Base-by-base conservation (phyloP, 2,797 vertebrate species). In the Paratrypauchen microcephalus region DNA sequence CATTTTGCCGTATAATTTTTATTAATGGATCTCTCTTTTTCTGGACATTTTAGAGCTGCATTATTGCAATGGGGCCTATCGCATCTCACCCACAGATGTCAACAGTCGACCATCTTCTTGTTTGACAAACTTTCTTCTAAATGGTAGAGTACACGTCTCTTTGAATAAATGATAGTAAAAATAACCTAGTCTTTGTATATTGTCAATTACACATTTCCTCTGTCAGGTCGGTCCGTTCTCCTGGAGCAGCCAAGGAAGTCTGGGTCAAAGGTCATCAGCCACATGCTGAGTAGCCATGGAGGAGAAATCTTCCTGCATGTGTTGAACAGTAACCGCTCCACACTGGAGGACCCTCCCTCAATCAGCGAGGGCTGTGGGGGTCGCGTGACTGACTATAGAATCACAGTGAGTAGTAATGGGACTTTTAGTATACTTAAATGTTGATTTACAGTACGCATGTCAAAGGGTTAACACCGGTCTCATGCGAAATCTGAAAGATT, bases 331-430 rank as follows among this genome's bases (percentile, higher is more conserved):
- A 98, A 96, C n/a, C 94, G 98, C 41, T 99, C 98, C 60, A 99
- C 95, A 54, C 91, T 99, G 60, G 98, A 99, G 86, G 98, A 99
- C 88, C 98, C 98, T 0, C 98, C 98, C 23, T 99, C 98, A 16
- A 99, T 99, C 82, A 99, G 98, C 0, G 98, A 99, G 83, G 98
- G 98, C 11, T 99, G 98, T 12, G 98, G 98, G 6, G 98, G 98
- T 24, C 92, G 98, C 74, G 98, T 99, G 78, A 99, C 98, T 0
- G 98, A 99, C 89, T 99, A 99, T 89, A 94, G 98, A 74, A 99
- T 99, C 88, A 99, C 97, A 5, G 97, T 99, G 88, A 84, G 95
- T 24, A 23, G 2, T 55, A 55, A 12, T 12, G 21, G 52, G 19
- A 7, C 18, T 48, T 52, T 52, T 52, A 52, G n/a, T 2, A 21